Percentiles rank a stretch among this genome's conserved stretches.
Conservation (phyloP, 2,113 vertebrate species). For the Martes martes region DNA sequence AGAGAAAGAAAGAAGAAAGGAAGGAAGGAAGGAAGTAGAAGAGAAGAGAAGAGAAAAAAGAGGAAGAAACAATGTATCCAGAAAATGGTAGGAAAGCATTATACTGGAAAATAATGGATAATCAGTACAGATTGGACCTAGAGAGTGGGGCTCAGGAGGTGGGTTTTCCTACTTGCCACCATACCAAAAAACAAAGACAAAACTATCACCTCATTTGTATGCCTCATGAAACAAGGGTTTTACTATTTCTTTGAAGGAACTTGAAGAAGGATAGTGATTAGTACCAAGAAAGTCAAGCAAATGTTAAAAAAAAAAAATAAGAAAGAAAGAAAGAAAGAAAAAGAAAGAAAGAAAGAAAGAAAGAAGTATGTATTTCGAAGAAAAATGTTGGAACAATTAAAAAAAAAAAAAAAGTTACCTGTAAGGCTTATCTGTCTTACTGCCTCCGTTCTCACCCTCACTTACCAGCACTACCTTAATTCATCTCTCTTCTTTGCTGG, state of each 20-base stretch:
- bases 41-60: not conserved
- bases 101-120: not conserved
- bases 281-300: not conserved
- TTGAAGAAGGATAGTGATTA: not conserved
- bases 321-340: not conserved
- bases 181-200: not conserved
- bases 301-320: not conserved
- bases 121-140: not conserved
- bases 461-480: not conserved
- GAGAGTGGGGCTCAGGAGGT: not conserved
- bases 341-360: no score
- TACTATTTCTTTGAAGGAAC: not conserved
- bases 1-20: not conserved
- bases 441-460: not conserved
- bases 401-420: no score
- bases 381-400: not conserved
- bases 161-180: rapidly evolving
- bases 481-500: not conserved
- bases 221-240: not conserved
- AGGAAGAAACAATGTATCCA: not conserved
- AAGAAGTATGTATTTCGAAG: not conserved
- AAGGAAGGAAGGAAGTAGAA: not conserved
- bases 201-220: not conserved
- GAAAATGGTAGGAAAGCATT: not conserved
- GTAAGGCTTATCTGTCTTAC: not conserved